phyloP scores from a whole-genome alignment of 2,113 vertebrate genomes.

The Orycteropus afer region DNA sequence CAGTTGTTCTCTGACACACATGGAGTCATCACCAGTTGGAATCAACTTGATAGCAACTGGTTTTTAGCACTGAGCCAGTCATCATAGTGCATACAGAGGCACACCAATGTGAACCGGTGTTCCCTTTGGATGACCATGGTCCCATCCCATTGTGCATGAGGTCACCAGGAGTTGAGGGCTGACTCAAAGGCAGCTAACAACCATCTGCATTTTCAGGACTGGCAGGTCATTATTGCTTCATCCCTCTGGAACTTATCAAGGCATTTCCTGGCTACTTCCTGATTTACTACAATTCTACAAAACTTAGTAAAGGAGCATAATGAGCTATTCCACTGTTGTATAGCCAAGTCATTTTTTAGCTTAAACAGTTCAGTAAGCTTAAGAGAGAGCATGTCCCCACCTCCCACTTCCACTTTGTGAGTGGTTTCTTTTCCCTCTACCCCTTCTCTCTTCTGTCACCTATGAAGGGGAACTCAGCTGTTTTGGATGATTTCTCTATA shows the following conservation, averaged over 20 bases:
- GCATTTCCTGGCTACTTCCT: neutral
- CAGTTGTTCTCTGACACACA: neutral
- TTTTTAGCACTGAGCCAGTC: neutral
- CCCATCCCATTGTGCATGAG: neutral
- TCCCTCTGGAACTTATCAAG: neutral
- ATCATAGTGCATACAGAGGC: neutral
- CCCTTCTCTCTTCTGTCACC: neutral
- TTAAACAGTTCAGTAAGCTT: neutral
- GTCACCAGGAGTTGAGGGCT: neutral
- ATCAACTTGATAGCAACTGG: neutral
- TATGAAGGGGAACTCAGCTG: neutral
- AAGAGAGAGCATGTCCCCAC: neutral
- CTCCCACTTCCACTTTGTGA: neutral
- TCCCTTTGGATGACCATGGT: neutral
- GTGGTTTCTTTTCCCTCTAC: neutral
- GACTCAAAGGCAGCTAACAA: neutral
- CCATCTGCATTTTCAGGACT: neutral
- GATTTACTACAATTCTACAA: neutral
- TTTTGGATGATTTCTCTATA: neutral
- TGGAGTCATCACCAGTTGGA: neutral
- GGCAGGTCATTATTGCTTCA: conserved; percentile 1
- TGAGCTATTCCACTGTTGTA: neutral
- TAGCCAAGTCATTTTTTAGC: neutral
- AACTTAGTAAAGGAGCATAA: conserved; percentile 4
- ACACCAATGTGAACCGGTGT: conserved; percentile 1